Conservation (phyloP, 1,140 invertebrate species). For the Drosophila ogumai region DNA sequence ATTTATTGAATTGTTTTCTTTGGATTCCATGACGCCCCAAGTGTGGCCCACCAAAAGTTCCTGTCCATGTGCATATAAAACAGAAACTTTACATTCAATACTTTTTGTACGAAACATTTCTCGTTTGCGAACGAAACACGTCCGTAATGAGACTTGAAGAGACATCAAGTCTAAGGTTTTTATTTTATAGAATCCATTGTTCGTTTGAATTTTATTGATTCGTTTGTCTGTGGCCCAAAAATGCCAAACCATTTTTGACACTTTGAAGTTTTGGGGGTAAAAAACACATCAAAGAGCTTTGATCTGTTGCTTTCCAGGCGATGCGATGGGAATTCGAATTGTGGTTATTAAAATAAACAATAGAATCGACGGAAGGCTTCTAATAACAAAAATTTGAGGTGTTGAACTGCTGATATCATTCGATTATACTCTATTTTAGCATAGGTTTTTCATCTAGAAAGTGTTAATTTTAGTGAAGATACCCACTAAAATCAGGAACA, state of each 20-base stretch:
- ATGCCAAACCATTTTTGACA: conserved; percentile 65
- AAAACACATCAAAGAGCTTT: conserved; percentile 61
- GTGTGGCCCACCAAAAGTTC: conserved; percentile 33
- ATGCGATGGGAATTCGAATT: conserved; percentile 13
- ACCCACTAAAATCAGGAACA: too few relatives aligned
- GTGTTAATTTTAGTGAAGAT: too few relatives aligned
- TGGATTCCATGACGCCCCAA: conserved; percentile 63
- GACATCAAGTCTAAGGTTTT: conserved; percentile 51
- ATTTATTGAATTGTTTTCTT: conserved; percentile 74
- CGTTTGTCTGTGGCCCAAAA: conserved; percentile 51
- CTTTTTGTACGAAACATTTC: conserved; percentile 9
- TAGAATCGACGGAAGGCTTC: not conserved
- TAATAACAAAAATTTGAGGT: not conserved
- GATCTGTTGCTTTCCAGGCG: conserved; percentile 44
- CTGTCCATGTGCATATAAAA: conserved; percentile 29
- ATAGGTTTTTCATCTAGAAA: not conserved
- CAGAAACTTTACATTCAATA: conserved; percentile 40
- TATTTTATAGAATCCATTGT: conserved; percentile 44
- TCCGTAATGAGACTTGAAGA: conserved; percentile 39
- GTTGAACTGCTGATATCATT: not conserved
- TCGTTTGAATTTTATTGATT: conserved; percentile 60
- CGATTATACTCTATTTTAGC: not conserved
- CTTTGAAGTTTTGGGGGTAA: conserved; percentile 56
- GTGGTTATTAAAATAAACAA: conserved; percentile 13
- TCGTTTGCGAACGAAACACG: conserved; percentile 19